Evolutionary conservation across 2,888 invertebrate species (phyloP), one percentile per base, ranked within the genome.

Genomic region (Agrochola litura): DNA sequence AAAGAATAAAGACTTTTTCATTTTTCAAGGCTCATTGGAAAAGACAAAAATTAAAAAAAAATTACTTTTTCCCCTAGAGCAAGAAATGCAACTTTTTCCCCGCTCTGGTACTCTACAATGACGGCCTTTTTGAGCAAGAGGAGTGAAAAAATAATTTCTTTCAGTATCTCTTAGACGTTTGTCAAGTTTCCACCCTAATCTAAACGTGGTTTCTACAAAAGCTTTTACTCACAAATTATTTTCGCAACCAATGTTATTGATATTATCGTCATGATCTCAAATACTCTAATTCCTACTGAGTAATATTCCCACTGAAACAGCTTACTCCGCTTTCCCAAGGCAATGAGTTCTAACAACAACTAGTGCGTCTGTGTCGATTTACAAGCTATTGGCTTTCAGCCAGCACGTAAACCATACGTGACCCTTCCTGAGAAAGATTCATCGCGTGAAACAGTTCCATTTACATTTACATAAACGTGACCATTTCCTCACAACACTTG

Each of bases 361-460:
- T 43, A 52, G 77, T 37, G 41, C 60, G 66, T 61, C 69, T 82
- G 63, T 76, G 69, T 76, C 74, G 75, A 86, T 86, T 76, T 84
- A 80, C 75, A 78, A 70, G 66, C 72, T 68, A 74, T 86, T 86
- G 86, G 86, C 83, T 80, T 74, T 80, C 73, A 75, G 82, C 86
- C 86, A 86, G 83, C 66, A 68, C 37, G 80, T 80, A 76, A 73
- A 80, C 76, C 46, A 76, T 81, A 78, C 78, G 80, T 80, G 82
- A 84, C 85, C 76, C 54, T 73, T 86, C 79, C 75, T 75, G 74
- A 72, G 81, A 83, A 84, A 84, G 84, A 84, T 83, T 25, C 84
- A 84, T 81, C 74, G 86, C 85, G 86, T 81, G 82, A 85, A 86
- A 84, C 76, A 67, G 85, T 78, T 81, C 78, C 75, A 83, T 63